Base-by-base conservation (phyloP, 2,888 invertebrate genomes). In the Eupithecia exiguata region DNA sequence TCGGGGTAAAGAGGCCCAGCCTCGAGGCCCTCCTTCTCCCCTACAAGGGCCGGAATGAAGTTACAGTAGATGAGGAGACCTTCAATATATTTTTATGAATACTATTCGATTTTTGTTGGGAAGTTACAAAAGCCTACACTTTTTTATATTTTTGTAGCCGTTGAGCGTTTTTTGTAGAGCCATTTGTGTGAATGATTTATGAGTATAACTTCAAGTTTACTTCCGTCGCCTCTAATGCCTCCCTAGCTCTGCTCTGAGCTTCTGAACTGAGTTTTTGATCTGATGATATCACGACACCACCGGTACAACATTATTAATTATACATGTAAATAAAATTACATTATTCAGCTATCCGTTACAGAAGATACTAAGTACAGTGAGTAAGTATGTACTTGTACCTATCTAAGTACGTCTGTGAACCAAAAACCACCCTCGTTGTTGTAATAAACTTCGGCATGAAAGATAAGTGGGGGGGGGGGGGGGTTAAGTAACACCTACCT, bases 241-340 rank as follows among this genome's bases (percentile, higher is more conserved):
- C 7, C 12, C n/a, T n/a, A n/a, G n/a, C n/a, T 49, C 49, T 49
- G 4, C 40, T 36, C 30, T 30, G 30, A 30, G 30, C 30, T 30
- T 30, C 30, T 16, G 36, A 36, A 7, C 67, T 43, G 77, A 77
- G 75, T n/a, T 21, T 21, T 1, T 21, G 21, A 53, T 53, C 53
- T 53, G 79, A 79, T 79, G 80, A 79, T 78, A 79, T 78, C 79
- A 74, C 68, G 62, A 43, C 76, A 80, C 80, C 76, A 80, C 80
- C 80, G 78, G 80, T 79, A 79, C 30, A n/a, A n/a, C n/a, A n/a
- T 77, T 18, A 18, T 7, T n/a, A 1, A 46, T 18, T 3, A 4
- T 46, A 16, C 14, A 40, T 40, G 14, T 30, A 30, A 30, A 30
- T 30, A 30, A 30, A 30, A 30, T 1, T 30, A 30, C 30, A 30